Evolutionary conservation across 2,888 invertebrate genomes (phyloP).

Genomic region (Ophioninae sp.): DNA sequence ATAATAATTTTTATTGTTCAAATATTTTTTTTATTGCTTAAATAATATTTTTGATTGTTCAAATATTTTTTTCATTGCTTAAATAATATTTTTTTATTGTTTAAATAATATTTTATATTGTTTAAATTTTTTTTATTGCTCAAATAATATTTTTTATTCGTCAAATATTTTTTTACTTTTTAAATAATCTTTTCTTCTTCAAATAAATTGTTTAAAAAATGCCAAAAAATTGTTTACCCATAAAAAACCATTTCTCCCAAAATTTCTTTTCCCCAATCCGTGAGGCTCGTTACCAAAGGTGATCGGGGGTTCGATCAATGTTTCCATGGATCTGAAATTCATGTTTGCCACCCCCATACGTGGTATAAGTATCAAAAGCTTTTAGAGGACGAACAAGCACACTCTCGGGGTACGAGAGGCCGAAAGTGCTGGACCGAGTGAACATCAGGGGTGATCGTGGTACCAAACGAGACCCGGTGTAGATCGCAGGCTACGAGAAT

Average conservation of each 20-base stretch:
- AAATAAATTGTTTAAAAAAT: too few species aligned
- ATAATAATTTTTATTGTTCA: neutral
- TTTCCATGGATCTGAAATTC: neutral
- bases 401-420: conserved; percentile 15
- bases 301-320: neutral
- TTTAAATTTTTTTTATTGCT: too few species aligned
- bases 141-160: neutral
- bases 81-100: neutral
- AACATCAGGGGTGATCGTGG: neutral
- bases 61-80: too few species aligned
- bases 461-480: neutral
- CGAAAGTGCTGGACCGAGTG: conserved; percentile 4
- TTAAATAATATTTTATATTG: too few species aligned
- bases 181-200: too few species aligned
- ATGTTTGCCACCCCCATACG: neutral
- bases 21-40: neutral
- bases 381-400: conserved; percentile 1
- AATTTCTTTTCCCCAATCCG: neutral
- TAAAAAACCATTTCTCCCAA: too few species aligned
- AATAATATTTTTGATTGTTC: too few species aligned
- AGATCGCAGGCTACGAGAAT: conserved; percentile 1
- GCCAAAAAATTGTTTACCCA: too few species aligned
- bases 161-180: neutral
- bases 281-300: neutral
- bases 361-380: conserved; percentile 4